A percentile compares a stretch with the other conserved stretches of the same genome.
These are phyloP conservation scores for Platynereis dumerilii DNA, from an alignment of 2,888 invertebrate species.

Conservation along the genomic window DNA sequence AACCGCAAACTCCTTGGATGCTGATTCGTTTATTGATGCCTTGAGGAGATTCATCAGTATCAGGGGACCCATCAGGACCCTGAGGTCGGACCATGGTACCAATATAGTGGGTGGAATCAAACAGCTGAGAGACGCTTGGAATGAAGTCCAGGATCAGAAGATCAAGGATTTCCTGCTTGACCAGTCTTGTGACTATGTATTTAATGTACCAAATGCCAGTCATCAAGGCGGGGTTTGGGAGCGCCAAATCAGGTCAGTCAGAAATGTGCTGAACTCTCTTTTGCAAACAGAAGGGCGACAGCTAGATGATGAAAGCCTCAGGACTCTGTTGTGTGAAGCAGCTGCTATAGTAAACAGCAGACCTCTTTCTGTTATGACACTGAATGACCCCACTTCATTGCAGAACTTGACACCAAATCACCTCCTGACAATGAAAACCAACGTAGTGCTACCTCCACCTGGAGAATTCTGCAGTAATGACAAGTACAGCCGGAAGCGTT, in stretches of 20 bases:
- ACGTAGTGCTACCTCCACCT: conserved; percentile 14
- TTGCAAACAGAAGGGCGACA: no score
- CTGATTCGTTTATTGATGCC: conserved; percentile 14
- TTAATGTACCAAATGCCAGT: conserved; percentile 43
- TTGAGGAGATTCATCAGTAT: conserved; percentile 6
- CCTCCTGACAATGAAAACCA: conserved; percentile 24
- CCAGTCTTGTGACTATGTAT: conserved; percentile 16
- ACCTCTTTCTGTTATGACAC: no score
- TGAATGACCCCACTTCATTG: conserved; percentile 25
- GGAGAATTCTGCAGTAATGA: conserved; percentile 22
- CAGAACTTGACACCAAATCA: conserved; percentile 25
- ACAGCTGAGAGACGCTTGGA: conserved; percentile 14
- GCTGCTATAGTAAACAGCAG: no score
- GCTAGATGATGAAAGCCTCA: no score
- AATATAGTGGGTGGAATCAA: conserved; percentile 24
- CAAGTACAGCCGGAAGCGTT: conserved; percentile 9
- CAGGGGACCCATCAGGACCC: not conserved
- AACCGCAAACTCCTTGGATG: conserved; percentile 6
- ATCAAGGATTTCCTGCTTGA: conserved; percentile 2
- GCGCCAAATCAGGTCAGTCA: no score
- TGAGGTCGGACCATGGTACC: conserved; percentile 11
- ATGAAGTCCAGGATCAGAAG: conserved; percentile 16
- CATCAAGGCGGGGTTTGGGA: conserved; percentile 36
- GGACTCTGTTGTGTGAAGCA: no score
- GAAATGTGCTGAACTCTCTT: no score